These are phyloP conservation scores for Nymphalis c-album DNA, from an alignment of 2,888 invertebrate genomes.

Conservation along the genomic window DNA sequence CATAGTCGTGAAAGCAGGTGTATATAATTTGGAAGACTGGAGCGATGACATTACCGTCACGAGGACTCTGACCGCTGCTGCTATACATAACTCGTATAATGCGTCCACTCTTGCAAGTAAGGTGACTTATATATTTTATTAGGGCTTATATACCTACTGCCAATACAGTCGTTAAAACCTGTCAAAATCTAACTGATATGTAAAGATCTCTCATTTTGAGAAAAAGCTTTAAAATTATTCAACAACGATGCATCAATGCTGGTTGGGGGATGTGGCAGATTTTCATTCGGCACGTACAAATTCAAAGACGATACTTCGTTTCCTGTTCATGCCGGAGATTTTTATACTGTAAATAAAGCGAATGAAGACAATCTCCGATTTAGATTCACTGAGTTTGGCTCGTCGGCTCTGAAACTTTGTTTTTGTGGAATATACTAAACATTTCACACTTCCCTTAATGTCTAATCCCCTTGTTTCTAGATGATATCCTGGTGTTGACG, in stretches of 20 bases:
- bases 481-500: slow-evolving; percentile 81
- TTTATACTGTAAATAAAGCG: too few relatives aligned
- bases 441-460: not conserved
- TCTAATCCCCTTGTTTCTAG: slow-evolving; percentile 49
- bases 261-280: too few relatives aligned
- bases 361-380: too few relatives aligned
- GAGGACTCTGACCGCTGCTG: slow-evolving; percentile 60
- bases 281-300: too few relatives aligned
- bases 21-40: slow-evolving; percentile 73
- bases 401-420: too few relatives aligned
- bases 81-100: slow-evolving; percentile 64
- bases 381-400: too few relatives aligned
- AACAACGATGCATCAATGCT: too few relatives aligned
- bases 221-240: too few relatives aligned
- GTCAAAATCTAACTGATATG: not conserved
- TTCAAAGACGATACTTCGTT: not conserved
- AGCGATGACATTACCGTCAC: slow-evolving; percentile 72
- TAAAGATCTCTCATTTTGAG: too few relatives aligned
- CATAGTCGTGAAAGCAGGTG: slow-evolving; percentile 72
- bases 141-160: not conserved
- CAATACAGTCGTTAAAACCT: too few relatives aligned
- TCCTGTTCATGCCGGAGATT: too few relatives aligned
- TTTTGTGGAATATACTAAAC: too few relatives aligned
- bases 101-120: slow-evolving; percentile 62
- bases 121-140: slow-evolving; percentile 33